Percentiles rank a stretch among this genome's conserved stretches.
phyloP scores from a whole-genome alignment of 2,797 vertebrate species.

The Pelodytes ibericus region DNA sequence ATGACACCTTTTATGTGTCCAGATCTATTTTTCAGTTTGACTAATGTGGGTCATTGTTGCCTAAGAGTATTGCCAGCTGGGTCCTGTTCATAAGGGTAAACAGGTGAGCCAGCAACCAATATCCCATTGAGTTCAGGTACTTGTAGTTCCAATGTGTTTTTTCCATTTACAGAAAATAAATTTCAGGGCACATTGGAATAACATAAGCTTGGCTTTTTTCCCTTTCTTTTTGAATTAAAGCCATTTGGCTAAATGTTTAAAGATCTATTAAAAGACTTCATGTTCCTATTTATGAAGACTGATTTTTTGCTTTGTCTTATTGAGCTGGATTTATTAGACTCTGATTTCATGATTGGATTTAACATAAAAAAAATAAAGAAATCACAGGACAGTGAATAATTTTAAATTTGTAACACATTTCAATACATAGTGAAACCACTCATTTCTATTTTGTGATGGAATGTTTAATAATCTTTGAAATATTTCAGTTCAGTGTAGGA shows the following conservation, averaged over 20 bases:
- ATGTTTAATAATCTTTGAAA: slow-evolving; percentile 1
- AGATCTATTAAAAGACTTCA: slow-evolving; percentile 47
- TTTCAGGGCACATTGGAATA: slow-evolving; percentile 48
- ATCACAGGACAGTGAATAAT: neutral
- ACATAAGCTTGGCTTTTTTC: slow-evolving; percentile 30
- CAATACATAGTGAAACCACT: too few relatives aligned
- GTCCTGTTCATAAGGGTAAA: slow-evolving; percentile 4
- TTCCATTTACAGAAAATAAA: slow-evolving; percentile 38
- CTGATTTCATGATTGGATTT: slow-evolving; percentile 29
- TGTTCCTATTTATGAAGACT: slow-evolving; percentile 49
- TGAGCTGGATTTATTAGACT: slow-evolving; percentile 35
- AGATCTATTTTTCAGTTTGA: slow-evolving; percentile 1
- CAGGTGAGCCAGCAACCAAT: slow-evolving; percentile 9
- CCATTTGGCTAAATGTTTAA: slow-evolving; percentile 44
- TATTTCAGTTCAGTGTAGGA: slow-evolving; percentile 13
- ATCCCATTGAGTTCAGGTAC: slow-evolving; percentile 39
- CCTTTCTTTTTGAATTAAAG: slow-evolving; percentile 36
- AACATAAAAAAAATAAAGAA: slow-evolving; percentile 12
- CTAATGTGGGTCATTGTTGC: neutral
- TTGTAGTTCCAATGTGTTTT: slow-evolving; percentile 47
- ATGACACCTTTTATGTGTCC: neutral
- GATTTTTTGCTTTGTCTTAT: slow-evolving; percentile 33
- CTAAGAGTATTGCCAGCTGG: neutral
- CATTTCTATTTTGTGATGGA: neutral
- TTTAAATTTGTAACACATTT: neutral